Evolutionary conservation across 2,888 invertebrate species (phyloP), one percentile per base, ranked within the genome.

Genomic region (Drosophila anomalata): DNA sequence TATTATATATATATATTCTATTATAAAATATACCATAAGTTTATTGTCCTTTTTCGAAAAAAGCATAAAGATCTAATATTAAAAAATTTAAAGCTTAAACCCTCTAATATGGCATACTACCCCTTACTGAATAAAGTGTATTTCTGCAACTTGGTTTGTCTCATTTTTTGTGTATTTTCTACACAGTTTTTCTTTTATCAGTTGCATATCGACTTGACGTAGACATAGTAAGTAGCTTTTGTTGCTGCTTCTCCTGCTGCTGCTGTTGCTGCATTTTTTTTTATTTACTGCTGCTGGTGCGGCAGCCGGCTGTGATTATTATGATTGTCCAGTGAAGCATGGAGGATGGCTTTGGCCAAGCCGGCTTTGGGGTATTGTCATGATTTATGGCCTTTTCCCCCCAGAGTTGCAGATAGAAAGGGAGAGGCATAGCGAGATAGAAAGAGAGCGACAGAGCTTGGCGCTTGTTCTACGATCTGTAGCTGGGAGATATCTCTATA

Each of bases 261-360:
- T 65, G 67, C 51, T 68, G 75, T 44, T 66, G 75, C 47, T 66
- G 73, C 50, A 50, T 44, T n/a, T 52, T 31, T 39, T 39, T 39
- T 39, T 41, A 39, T 39, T 39, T 39, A 39, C 12, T 60, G 46
- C 17, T 50, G 46, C 51, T 57, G 71, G 47, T 47, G 52, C 61
- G 44, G 68, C 73, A 58, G 67, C 52, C 61, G 87, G 81, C 87
- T 85, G 88, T 83, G 83, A 83, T 83, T 83, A 83, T 88, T 88
- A 84, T 84, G 83, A 84, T 88, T 84, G 87, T 86, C 87, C 87
- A 84, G 85, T 86, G 86, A 88, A 84, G 80, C 88, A 80, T 86
- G 87, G 76, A 84, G 79, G 73, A 70, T 82, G 79, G 59, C 65
- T 63, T 68, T 60, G 61, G 52, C 66, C 67, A 46, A 70, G 76